phyloP scores from a whole-genome alignment of 2,113 vertebrate genomes.

The pig (Sus scrofa) region DNA sequence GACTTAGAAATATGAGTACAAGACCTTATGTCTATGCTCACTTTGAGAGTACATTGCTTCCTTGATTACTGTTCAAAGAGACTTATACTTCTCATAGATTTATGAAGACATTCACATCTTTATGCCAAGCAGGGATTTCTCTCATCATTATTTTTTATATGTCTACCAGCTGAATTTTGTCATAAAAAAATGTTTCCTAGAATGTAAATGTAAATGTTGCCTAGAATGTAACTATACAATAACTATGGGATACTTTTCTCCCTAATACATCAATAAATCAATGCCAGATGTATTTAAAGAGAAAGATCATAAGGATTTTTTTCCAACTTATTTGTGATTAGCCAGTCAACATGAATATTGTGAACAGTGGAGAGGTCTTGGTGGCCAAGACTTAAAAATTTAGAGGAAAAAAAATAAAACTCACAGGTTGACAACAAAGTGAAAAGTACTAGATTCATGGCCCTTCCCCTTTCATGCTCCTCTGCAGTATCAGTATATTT shows the following conservation, averaged over 20 bases:
- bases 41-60: constrained; percentile 47
- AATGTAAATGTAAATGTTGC: constrained; percentile 61
- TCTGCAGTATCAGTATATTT: neutral
- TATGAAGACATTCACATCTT: constrained; percentile 66
- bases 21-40: constrained; percentile 42
- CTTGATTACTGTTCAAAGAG: constrained; percentile 65
- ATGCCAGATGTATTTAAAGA: neutral
- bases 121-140: constrained; percentile 43
- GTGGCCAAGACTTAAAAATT: neutral
- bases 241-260: neutral
- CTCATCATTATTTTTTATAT: constrained; percentile 66
- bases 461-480: neutral
- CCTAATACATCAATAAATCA: constrained; percentile 9
- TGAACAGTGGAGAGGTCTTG: neutral
- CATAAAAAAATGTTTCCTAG: constrained; percentile 57
- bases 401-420: neutral
- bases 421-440: neutral
- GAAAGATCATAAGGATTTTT: neutral
- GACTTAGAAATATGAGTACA: constrained; percentile 26
- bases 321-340: neutral
- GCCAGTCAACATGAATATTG: neutral
- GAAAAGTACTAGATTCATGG: neutral
- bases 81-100: constrained; percentile 49
- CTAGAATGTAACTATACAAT: constrained; percentile 12
- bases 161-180: constrained; percentile 49